phyloP scores from a whole-genome alignment of 1,140 invertebrate genomes.

The Aphidius gifuensis region DNA sequence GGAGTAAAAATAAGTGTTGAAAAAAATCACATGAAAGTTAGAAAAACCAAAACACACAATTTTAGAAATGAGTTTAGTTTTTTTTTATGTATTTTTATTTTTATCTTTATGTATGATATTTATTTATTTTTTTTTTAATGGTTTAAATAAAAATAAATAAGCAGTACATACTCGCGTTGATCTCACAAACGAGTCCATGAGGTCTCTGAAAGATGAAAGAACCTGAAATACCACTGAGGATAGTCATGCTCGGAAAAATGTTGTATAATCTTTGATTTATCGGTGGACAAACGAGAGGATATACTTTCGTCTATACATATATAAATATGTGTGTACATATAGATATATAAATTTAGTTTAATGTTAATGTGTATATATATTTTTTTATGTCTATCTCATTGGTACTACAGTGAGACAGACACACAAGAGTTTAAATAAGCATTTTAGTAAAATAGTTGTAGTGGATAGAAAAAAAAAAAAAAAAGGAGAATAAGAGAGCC shows the following conservation, averaged over 20 bases:
- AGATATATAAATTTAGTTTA: too few relatives aligned
- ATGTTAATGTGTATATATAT: too few relatives aligned
- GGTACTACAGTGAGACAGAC: too few relatives aligned
- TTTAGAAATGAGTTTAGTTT: too few relatives aligned
- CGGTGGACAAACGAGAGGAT: constrained; percentile 3
- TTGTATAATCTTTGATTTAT: constrained; percentile 32
- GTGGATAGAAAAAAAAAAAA: too few relatives aligned
- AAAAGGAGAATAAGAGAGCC: too few relatives aligned
- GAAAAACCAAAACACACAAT: too few relatives aligned
- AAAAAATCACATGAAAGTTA: too few relatives aligned
- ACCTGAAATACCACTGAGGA: constrained; percentile 21
- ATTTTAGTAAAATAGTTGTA: too few relatives aligned
- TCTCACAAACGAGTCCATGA: constrained; percentile 3
- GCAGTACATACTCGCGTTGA: not conserved
- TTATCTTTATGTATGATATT: not conserved
- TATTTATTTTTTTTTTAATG: not conserved
- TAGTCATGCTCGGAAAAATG: constrained; percentile 20
- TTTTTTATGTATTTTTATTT: not conserved
- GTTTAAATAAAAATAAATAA: constrained; percentile 6
- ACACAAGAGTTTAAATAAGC: too few relatives aligned
- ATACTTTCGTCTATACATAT: not conserved
- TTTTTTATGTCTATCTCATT: too few relatives aligned
- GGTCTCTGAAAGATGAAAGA: constrained; percentile 1
- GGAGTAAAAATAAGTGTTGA: too few relatives aligned
- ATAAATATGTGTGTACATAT: not conserved